Evolutionary conservation across 2,113 vertebrate genomes (phyloP).

Genomic region (Elanoides forficatus): DNA sequence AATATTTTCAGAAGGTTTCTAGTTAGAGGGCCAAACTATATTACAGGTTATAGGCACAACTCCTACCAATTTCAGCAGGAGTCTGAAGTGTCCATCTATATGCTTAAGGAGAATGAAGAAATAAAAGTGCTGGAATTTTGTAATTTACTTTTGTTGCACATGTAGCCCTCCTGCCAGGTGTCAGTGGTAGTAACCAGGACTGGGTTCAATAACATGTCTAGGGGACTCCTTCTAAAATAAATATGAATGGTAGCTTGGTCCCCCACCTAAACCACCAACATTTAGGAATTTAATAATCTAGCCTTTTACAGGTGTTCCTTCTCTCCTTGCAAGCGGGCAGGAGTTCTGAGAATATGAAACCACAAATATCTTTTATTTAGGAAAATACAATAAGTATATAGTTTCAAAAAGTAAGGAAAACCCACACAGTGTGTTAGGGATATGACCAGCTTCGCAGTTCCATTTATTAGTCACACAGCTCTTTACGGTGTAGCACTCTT

Average conservation of each 20-base stretch:
- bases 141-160: constrained; percentile 42
- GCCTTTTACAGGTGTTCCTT: constrained; percentile 47
- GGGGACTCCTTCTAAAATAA: constrained; percentile 5
- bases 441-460: neutral
- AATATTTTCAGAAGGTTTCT: neutral
- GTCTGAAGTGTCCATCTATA: neutral
- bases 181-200: constrained; percentile 39
- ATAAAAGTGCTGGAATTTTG: constrained; percentile 54
- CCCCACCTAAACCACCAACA: neutral
- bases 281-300: constrained; percentile 55
- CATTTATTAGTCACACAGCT: neutral
- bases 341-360: constrained; percentile 5
- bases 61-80: neutral
- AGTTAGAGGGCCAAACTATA: neutral
- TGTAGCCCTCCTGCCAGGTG: constrained; percentile 50
- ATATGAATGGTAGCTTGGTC: neutral
- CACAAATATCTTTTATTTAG: neutral
- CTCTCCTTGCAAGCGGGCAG: neutral
- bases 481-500: neutral
- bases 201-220: constrained; percentile 16
- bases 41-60: neutral
- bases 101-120: neutral
- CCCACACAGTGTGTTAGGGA: neutral
- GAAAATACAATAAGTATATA: neutral
- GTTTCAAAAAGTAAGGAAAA: neutral